Percentiles rank a stretch among this genome's conserved stretches.
phyloP scores from a whole-genome alignment of 2,888 invertebrate genomes.

The Caenorhabditis sp. region DNA sequence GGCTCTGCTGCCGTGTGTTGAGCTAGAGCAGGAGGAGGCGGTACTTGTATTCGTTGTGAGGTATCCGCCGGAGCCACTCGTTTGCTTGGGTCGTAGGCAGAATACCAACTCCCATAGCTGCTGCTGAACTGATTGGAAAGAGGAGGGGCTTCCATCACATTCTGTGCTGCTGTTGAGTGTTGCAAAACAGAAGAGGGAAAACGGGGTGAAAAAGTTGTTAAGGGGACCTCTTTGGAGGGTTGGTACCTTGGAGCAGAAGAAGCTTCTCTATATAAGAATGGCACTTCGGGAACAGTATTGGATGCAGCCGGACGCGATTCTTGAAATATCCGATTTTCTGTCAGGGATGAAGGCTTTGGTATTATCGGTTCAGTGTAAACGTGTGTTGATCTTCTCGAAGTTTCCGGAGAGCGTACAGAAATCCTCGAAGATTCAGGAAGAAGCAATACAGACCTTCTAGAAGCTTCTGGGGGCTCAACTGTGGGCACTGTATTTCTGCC shows the following conservation, averaged over 20 bases:
- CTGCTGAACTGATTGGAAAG: not conserved
- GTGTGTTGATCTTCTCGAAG: slow-evolving; percentile 2
- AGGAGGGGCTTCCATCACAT: slow-evolving; percentile 10
- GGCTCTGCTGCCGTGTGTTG: not conserved
- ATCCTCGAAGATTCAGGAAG: too few relatives aligned
- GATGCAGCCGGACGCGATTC: not conserved
- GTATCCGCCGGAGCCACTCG: slow-evolving; percentile 11
- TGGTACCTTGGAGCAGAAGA: slow-evolving; percentile 20
- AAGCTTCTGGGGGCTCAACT: too few relatives aligned
- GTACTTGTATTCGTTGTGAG: slow-evolving; percentile 15
- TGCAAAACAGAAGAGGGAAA: not conserved
- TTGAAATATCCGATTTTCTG: not conserved
- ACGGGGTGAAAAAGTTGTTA: slow-evolving; percentile 36
- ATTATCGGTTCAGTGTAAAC: not conserved
- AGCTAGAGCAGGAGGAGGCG: not conserved
- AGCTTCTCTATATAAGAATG: slow-evolving; percentile 22
- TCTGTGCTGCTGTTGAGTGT: not conserved
- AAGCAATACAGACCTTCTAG: not conserved
- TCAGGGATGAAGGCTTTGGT: not conserved
- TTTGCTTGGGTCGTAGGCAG: slow-evolving; percentile 13
- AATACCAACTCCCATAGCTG: slow-evolving; percentile 20
- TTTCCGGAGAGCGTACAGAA: not conserved
- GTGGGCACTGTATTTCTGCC: not conserved
- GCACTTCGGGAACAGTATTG: not conserved
- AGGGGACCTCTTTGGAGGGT: slow-evolving; percentile 36